A percentile compares a stretch with the other conserved stretches of the same genome.
phyloP scores from a whole-genome alignment of 2,888 invertebrate species.

The Coremacera marginata region DNA sequence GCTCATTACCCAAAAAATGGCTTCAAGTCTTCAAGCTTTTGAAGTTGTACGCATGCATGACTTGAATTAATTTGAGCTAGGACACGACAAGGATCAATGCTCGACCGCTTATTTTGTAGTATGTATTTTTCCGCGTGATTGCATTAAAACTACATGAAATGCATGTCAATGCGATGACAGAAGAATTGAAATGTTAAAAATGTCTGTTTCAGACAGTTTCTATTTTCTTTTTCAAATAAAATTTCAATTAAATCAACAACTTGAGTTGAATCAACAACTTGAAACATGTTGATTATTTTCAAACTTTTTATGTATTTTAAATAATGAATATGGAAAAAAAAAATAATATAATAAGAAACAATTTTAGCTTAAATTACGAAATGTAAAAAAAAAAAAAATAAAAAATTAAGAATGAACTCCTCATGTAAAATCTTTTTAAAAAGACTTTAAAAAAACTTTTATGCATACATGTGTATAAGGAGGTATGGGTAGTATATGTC shows the following conservation, averaged over 20 bases:
- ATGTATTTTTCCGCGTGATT: constrained; percentile 60
- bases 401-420: no score
- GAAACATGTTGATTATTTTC: no score
- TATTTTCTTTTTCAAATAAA: neutral
- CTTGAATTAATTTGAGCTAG: neutral
- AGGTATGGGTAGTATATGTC: no score
- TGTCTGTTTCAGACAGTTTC: neutral
- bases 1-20: no score
- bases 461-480: no score
- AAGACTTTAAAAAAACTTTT: no score
- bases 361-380: no score
- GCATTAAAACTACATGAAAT: constrained; percentile 41
- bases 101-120: constrained; percentile 32
- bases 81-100: neutral
- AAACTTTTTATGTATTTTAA: no score
- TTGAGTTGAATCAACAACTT: no score
- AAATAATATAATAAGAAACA: neutral
- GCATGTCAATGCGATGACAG: neutral
- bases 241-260: neutral
- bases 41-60: constrained; percentile 16
- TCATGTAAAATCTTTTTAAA: no score
- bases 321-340: no score
- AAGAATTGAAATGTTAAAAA: neutral
- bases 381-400: no score
- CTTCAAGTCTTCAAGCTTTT: neutral